Percentiles rank a stretch among this genome's conserved stretches.
Conservation (phyloP, 2,113 vertebrate species). For the rabbit (Oryctolagus cuniculus) region mOryCun1.1 NC_091438.1:55465001-55465500, state of each 20-base stretch:
- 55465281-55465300: slow-evolving; percentile 86
- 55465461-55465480: slow-evolving; percentile 42
- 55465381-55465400: slow-evolving; percentile 1
- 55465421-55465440: slow-evolving; percentile 41
- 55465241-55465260: slow-evolving; percentile 89
- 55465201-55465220: slow-evolving; percentile 85
- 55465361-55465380: background rate
- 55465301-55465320: slow-evolving; percentile 45
- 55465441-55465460: slow-evolving; percentile 19
- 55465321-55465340: slow-evolving; percentile 37
- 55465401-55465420: slow-evolving; percentile 26
- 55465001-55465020: too few species aligned
- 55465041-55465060: too few species aligned
- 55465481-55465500: slow-evolving; percentile 26
- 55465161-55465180: slow-evolving; percentile 41
- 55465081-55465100: too few species aligned
- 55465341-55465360: slow-evolving; percentile 17
- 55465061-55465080: too few species aligned
- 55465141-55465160: too few species aligned
- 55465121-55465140: too few species aligned
- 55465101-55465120: too few species aligned
- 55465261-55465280: slow-evolving; percentile 87
- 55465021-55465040: too few species aligned
- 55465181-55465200: slow-evolving; percentile 53
- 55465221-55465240: slow-evolving; percentile 88